phyloP scores from a whole-genome alignment of 2,797 vertebrate genomes.

The Gastrophryne carolinensis region DNA sequence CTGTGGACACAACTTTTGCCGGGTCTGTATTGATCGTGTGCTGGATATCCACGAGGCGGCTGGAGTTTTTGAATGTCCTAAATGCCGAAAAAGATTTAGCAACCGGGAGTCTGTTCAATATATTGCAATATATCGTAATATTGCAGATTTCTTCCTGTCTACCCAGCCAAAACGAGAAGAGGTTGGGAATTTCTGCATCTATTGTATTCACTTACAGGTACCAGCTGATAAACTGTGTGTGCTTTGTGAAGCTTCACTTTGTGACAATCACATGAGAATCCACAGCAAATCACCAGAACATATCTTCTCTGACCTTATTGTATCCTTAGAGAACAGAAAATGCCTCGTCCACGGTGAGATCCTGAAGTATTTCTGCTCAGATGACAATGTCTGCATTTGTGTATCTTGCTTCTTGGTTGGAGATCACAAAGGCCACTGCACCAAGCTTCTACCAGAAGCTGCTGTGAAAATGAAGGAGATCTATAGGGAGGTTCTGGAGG shows the following conservation, averaged over 20 bases:
- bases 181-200: conserved; percentile 56
- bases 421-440: conserved; percentile 63
- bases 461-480: conserved; percentile 66
- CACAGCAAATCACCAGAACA: conserved; percentile 65
- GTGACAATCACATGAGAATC: conserved; percentile 63
- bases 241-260: conserved; percentile 67
- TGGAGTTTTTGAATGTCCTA: conserved; percentile 61
- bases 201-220: conserved; percentile 50
- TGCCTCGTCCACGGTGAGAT: conserved; percentile 60
- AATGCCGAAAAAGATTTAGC: conserved; percentile 64
- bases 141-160: conserved; percentile 55
- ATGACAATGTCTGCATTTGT: conserved; percentile 65
- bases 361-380: conserved; percentile 69
- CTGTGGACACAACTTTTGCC: conserved; percentile 42
- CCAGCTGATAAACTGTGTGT: conserved; percentile 68
- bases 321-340: conserved; percentile 21
- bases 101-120: conserved; percentile 57
- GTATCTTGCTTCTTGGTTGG: conserved; percentile 62
- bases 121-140: conserved; percentile 69
- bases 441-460: conserved; percentile 55
- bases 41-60: not conserved
- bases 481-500: conserved; percentile 46
- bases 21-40: conserved; percentile 59
- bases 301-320: conserved; percentile 54
- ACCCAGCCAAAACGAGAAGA: not conserved